Conservation (phyloP, 2,888 invertebrate species). For the Agrotis ipsilon region DNA sequence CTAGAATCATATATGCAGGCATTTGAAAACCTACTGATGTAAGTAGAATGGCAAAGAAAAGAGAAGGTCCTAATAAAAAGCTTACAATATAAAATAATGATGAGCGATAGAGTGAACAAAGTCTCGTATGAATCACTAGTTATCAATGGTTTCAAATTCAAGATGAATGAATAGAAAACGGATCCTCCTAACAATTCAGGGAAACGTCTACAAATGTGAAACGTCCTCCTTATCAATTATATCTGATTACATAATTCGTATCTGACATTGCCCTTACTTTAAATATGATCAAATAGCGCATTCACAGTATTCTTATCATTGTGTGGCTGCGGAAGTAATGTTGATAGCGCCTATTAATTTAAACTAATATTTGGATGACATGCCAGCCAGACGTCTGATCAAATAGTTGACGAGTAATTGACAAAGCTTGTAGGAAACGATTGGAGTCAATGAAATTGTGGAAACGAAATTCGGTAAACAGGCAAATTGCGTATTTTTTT, state of each 20-base stretch:
- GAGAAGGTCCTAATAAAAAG: background rate
- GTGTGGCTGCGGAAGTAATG: conserved; percentile 79
- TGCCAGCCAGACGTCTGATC: conserved; percentile 44
- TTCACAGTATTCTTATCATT: conserved; percentile 80
- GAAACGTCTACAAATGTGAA: conserved; percentile 69
- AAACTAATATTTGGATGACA: conserved; percentile 63
- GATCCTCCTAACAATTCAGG: conserved; percentile 39
- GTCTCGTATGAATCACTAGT: background rate
- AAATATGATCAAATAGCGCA: conserved; percentile 69
- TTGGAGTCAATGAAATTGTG: conserved; percentile 19
- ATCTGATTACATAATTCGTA: conserved; percentile 81
- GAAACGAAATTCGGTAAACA: conserved; percentile 21
- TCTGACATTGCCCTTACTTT: conserved; percentile 87
- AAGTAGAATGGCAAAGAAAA: background rate
- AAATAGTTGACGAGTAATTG: conserved; percentile 58
- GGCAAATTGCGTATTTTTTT: no score
- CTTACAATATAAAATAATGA: background rate
- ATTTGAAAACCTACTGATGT: background rate
- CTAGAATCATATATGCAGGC: no score
- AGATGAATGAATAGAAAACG: conserved; percentile 54
- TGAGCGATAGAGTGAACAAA: background rate
- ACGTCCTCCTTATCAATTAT: conserved; percentile 71
- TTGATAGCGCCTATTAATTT: conserved; percentile 62
- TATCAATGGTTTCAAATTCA: conserved; percentile 12
- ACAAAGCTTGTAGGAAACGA: conserved; percentile 50